Percentiles rank a stretch among this genome's conserved stretches.
These are phyloP conservation scores for Halcyon smyrnensis DNA, from an alignment of 2,797 vertebrate genomes.

Conservation along the genomic window DNA sequence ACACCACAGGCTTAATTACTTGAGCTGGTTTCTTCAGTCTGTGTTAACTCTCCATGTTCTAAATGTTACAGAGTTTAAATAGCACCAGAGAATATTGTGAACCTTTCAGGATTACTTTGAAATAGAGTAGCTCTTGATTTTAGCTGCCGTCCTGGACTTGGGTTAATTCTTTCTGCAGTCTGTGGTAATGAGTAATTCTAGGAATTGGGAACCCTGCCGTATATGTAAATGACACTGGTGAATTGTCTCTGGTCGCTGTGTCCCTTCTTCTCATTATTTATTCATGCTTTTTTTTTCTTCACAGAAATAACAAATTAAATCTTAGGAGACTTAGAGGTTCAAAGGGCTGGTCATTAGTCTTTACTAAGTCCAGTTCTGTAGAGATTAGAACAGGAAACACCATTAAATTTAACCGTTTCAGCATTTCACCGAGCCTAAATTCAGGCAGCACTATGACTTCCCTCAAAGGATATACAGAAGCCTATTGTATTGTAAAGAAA, in stretches of 20 bases:
- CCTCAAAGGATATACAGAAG: not conserved
- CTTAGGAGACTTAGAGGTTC: conserved; percentile 27
- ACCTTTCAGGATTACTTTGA: not conserved
- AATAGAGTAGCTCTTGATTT: not conserved
- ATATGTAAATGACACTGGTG: conserved; percentile 25
- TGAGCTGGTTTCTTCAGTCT: not conserved
- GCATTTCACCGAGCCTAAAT: not conserved
- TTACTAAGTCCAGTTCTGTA: conserved; percentile 27
- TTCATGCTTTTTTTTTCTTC: conserved; percentile 10
- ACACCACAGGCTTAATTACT: not conserved
- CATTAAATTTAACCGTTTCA: not conserved
- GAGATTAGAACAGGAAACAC: conserved; percentile 26
- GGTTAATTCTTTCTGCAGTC: not conserved
- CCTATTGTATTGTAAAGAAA: not conserved
- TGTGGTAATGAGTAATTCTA: conserved; percentile 33
- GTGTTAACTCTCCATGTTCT: not conserved
- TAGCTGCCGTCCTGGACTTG: not conserved
- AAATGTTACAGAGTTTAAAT: conserved; percentile 23
- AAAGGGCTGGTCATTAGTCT: conserved; percentile 45
- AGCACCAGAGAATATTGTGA: not conserved
- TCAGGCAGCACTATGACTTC: not conserved
- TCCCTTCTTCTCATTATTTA: conserved; percentile 54
- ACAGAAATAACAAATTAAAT: conserved; percentile 49
- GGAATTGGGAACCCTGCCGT: not conserved
- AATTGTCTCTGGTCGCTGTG: conserved; percentile 13